A percentile compares a stretch with the other conserved stretches of the same genome.
Evolutionary conservation across 2,113 vertebrate species (phyloP).

Genomic region (Reinhardtius hippoglossoides): DNA sequence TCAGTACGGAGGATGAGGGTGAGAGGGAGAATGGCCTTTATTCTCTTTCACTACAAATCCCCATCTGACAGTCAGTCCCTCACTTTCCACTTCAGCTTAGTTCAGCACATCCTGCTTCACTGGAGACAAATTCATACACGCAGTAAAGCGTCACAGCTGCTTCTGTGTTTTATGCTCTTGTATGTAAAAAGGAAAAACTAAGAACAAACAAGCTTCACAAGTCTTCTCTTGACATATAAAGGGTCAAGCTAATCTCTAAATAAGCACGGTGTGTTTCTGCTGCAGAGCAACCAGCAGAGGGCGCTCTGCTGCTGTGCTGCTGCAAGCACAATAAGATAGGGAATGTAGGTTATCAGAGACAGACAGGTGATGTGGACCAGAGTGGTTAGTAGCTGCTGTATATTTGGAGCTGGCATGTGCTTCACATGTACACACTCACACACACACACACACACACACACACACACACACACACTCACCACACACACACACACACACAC

Average conservation of each 20-base stretch:
- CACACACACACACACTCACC: conserved; percentile 4
- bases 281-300: conserved; percentile 50
- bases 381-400: conserved; percentile 25
- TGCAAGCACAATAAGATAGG: not conserved
- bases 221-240: not conserved
- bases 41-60: conserved; percentile 25
- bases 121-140: not conserved
- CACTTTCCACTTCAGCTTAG: conserved; percentile 24
- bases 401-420: conserved; percentile 21
- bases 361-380: conserved; percentile 27
- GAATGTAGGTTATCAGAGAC: conserved; percentile 44
- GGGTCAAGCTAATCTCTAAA: not conserved
- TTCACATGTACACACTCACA: not conserved
- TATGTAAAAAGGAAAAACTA: not conserved
- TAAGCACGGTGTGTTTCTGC: not conserved
- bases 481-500: not conserved
- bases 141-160: not conserved
- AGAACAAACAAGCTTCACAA: not conserved
- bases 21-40: conserved; percentile 23
- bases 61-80: conserved; percentile 1
- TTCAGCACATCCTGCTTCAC: not conserved
- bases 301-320: conserved; percentile 51
- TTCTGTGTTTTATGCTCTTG: not conserved
- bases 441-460: not conserved
- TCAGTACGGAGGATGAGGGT: conserved; percentile 54